phyloP scores from a whole-genome alignment of 1,140 invertebrate genomes.

The Heliconius hermathena region DNA sequence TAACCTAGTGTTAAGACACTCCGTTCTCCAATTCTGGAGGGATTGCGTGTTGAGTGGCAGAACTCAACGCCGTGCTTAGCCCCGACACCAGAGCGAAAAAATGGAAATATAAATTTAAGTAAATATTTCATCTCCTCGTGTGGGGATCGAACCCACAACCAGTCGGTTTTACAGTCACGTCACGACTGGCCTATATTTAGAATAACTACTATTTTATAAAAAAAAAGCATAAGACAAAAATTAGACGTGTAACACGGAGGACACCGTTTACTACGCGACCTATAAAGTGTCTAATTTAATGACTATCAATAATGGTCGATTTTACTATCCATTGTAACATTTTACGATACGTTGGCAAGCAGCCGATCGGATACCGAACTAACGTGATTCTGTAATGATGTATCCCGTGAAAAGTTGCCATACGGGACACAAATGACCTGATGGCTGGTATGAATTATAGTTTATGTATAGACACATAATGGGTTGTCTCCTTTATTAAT shows the following conservation, averaged over 20 bases:
- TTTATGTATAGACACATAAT: no score
- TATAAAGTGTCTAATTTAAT: conserved; percentile 47
- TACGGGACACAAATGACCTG: background rate
- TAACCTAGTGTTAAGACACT: no score
- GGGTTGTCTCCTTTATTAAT: no score
- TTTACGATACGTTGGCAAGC: conserved; percentile 73
- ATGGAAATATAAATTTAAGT: no score
- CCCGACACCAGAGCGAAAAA: no score
- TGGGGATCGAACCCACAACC: no score
- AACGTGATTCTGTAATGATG: conserved; percentile 1
- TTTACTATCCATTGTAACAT: conserved; percentile 71
- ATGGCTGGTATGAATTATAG: no score
- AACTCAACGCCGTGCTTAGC: no score
- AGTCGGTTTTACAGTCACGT: no score
- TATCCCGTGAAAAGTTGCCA: background rate
- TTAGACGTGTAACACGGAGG: conserved; percentile 18
- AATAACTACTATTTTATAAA: background rate
- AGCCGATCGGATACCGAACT: conserved; percentile 49
- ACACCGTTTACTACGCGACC: conserved; percentile 51
- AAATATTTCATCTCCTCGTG: no score
- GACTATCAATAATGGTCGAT: conserved; percentile 70
- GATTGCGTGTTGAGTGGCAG: no score
- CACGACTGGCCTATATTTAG: background rate
- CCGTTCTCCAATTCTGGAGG: no score
- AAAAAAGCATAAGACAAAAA: background rate